Evolutionary conservation across 2,113 vertebrate genomes (phyloP).

Genomic region (Xenopus laevis): DNA sequence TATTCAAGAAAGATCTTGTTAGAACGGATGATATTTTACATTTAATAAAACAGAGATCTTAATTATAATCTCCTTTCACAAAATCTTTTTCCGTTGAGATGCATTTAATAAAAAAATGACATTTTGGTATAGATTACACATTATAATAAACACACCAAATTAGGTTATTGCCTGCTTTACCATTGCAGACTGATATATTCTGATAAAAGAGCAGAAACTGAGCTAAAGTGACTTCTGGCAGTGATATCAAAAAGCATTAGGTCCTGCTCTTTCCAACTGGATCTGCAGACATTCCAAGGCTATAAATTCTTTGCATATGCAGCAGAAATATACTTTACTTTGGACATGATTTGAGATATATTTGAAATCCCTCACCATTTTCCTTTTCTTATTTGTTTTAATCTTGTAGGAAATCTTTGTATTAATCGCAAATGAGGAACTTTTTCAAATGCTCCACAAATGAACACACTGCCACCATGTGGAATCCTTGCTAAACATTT

Average conservation of each 20-base stretch:
- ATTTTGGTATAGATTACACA: conserved; percentile 52
- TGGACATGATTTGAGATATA: conserved; percentile 53
- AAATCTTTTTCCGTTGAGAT: conserved; percentile 45
- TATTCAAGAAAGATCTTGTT: conserved; percentile 10
- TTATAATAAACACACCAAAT: conserved; percentile 53
- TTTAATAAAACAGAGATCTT: conserved; percentile 60
- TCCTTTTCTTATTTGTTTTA: conserved; percentile 53
- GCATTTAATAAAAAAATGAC: conserved; percentile 50
- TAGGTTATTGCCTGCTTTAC: conserved; percentile 52
- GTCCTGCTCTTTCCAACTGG: no score
- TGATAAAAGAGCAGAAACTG: conserved; percentile 46
- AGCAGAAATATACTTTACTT: conserved; percentile 44
- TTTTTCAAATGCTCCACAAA: conserved; percentile 33
- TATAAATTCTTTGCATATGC: conserved; percentile 49
- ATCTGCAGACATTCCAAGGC: no score
- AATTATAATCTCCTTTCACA: conserved; percentile 45
- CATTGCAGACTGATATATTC: conserved; percentile 54
- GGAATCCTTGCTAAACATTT: neutral
- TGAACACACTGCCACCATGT: conserved; percentile 68
- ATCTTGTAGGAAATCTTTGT: conserved; percentile 51
- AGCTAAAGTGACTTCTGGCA: conserved; percentile 47
- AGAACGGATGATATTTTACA: conserved; percentile 8
- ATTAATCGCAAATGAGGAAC: conserved; percentile 44
- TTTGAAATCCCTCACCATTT: conserved; percentile 52
- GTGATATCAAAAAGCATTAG: conserved; percentile 35